These are phyloP conservation scores for Epinotia ramella DNA, from an alignment of 2,888 invertebrate genomes.

Conservation along the genomic window DNA sequence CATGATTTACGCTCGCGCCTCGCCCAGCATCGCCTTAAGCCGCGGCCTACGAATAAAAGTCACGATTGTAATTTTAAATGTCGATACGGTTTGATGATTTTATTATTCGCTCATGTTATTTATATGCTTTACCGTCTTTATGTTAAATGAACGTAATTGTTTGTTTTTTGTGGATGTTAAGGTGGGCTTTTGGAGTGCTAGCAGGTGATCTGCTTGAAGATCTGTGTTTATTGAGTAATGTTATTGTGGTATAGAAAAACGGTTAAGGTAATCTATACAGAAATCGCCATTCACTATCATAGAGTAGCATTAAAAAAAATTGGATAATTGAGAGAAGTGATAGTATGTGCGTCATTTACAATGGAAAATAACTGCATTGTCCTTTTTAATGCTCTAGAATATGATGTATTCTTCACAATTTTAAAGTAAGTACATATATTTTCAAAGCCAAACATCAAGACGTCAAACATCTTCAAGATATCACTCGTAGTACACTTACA, in stretches of 20 bases:
- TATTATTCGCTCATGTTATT: slow-evolving; percentile 61
- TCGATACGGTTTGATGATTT: slow-evolving; percentile 76
- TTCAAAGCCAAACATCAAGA: slow-evolving; percentile 33
- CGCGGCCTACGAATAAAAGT: slow-evolving; percentile 78
- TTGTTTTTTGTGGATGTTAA: slow-evolving; percentile 38
- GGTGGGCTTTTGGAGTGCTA: slow-evolving; percentile 3
- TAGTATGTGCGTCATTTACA: background rate
- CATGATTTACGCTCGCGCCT: slow-evolving; percentile 82
- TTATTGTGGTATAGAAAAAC: background rate
- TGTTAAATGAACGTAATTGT: slow-evolving; percentile 41
- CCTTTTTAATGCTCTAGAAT: background rate
- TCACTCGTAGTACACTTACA: slow-evolving; percentile 55
- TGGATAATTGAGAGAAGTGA: background rate
- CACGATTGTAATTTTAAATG: slow-evolving; percentile 83
- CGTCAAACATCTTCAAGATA: slow-evolving; percentile 39
- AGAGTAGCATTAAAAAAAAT: background rate
- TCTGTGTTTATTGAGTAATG: background rate
- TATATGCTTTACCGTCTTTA: slow-evolving; percentile 40
- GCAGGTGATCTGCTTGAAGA: background rate
- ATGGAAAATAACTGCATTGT: background rate
- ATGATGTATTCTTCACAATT: background rate
- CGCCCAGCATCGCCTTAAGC: slow-evolving; percentile 80
- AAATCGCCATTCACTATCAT: background rate
- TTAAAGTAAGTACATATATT: background rate
- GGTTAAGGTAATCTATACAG: background rate